Evolutionary conservation across 2,888 invertebrate genomes (phyloP), one percentile per base, ranked within the genome.

Genomic region (Agrotis clavis): DNA sequence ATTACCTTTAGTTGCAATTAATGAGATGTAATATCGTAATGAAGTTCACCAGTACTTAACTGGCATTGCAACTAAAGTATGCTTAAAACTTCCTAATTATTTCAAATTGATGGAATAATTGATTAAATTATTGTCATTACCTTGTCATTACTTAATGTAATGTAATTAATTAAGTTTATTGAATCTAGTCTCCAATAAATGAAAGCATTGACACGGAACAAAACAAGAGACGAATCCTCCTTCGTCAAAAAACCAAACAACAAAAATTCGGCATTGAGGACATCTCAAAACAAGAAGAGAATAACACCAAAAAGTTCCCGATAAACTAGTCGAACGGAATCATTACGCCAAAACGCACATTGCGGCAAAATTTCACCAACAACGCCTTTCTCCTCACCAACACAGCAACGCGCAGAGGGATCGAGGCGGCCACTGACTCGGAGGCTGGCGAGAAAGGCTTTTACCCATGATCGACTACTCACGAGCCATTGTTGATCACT

Each of bases 311-410:
- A 71, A 72, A 65, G 56, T 72, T 65, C 41, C 50, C 67, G 51
- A 35, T 64, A 53, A 69, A 62, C 71, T 54, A 64, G 56, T 71
- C 73, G 56, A 56, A 71, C 60, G 56, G 67, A 75, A 74, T 74
- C 51, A 63, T 74, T 79, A 79, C 63, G 75, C 71, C 73, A 75
- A 83, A 82, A 79, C 65, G 73, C 84, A 75, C 71, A 67, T 71
- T 65, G 67, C 45, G 63, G 74, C 62, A 65, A 80, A 83, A 86
- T 86, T 85, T 85, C 85, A 84, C 85, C 83, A 67, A 71, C 74
- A 18, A 64, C 74, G 65, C 85, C 85, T 85, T 85, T 85, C 85
- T 85, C 85, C 73, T 64, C 84, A 64, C 64, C 54, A 30, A 47
- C 30, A 81, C 83, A 83, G 76, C 75, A 41, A 60, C 50, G 51